Evolutionary conservation across 1,140 invertebrate species (phyloP), one percentile per base, ranked within the genome.

Genomic region (Panulirus ornatus): DNA sequence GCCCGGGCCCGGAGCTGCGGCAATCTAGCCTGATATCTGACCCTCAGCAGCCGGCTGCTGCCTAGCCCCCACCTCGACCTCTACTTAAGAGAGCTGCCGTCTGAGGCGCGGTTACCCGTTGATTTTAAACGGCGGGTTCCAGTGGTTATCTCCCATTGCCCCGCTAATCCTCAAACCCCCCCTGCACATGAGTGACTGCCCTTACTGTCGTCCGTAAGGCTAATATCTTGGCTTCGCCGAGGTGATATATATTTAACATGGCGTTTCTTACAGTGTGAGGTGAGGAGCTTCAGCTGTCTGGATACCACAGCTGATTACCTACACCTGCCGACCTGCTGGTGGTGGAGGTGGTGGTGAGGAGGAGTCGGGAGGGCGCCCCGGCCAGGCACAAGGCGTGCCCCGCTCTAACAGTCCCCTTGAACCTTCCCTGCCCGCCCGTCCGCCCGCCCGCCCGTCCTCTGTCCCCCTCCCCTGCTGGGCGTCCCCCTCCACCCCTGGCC

Each of bases 381-480:
- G 14, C 70, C 70, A 34, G 16, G 34, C 36, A 73, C 70, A 42
- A 71, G 83, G 83, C 83, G 83, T 73, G 70, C 83, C 83, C 58
- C 66, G 83, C 66, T 85, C 83, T 85, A 75, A 85, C 83, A 85
- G 70, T 85, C 83, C 83, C 83, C 83, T 87, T 87, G 73, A 79
- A 79, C 73, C 85, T 63, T 66, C 40, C 75, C 81, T 44, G 44
- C 34, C 75, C 75, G n/a, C 16, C 47, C 47, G 0, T 36, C 84
- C n/a, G 44, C 34, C 38, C 66, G 38, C 40, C 58, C 85, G 36
- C 47, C 42, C 54, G 34, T 36, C 5, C 40, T 22, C 40, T 47
- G 71, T 36, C 78, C n/a, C 54, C 38, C 73, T 76, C 54, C 30
- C 47, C 54, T 30, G 9, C 2, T 40, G 44, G n/a, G 27, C 75